Evolutionary conservation across 2,113 vertebrate genomes (phyloP).

Genomic region (Entelurus aequoreus): DNA sequence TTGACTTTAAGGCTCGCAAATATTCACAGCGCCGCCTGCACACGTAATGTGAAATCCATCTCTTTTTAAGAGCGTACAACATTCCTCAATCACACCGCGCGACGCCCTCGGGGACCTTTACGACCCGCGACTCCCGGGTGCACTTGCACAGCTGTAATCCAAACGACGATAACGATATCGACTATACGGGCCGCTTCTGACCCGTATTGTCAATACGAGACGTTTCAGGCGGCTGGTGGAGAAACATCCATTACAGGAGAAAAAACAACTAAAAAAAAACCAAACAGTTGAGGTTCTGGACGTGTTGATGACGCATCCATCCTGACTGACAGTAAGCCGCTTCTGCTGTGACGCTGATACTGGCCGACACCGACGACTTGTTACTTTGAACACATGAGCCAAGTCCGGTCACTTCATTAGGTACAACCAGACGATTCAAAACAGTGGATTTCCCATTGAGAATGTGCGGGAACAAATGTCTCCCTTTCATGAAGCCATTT

Average conservation of each 20-base stretch:
- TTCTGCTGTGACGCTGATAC: constrained; percentile 7
- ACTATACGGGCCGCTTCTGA: background rate
- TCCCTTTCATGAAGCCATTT: constrained; percentile 52
- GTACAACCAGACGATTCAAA: background rate
- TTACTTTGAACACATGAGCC: background rate
- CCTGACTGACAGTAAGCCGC: constrained; percentile 30
- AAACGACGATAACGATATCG: background rate
- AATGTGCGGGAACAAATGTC: constrained; percentile 11
- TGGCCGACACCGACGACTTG: background rate
- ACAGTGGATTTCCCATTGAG: constrained; percentile 10
- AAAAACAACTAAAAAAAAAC: too few species aligned
- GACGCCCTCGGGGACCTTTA: background rate
- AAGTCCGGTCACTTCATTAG: background rate
- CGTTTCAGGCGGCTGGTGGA: background rate
- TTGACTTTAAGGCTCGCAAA: constrained; percentile 17
- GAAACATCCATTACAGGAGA: background rate
- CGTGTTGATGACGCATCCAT: background rate
- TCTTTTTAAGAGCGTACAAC: background rate
- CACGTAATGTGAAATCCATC: constrained; percentile 25
- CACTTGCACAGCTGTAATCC: background rate
- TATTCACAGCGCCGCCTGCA: background rate
- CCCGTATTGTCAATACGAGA: background rate
- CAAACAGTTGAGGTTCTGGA: too few species aligned
- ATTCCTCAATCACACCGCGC: constrained; percentile 5
- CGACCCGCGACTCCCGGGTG: background rate